Evolutionary conservation across 2,888 invertebrate genomes (phyloP).

Genomic region (Sarcophaga subvicina): DNA sequence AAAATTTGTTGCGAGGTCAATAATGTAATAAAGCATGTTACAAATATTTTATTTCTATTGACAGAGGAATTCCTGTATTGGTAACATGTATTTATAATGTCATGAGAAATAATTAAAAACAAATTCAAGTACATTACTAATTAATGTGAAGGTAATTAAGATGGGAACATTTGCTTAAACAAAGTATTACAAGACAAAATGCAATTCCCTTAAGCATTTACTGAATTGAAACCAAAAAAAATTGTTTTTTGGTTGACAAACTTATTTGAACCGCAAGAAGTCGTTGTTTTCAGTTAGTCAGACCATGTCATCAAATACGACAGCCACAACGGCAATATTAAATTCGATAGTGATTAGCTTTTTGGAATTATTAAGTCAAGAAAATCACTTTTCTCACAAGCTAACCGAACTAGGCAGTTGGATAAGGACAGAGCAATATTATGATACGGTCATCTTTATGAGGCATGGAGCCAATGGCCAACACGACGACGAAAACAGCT

Average conservation of each 20-base stretch:
- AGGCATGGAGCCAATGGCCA: background rate
- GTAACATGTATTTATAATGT: no score
- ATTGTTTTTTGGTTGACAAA: background rate
- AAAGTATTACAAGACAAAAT: no score
- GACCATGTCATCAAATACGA: background rate
- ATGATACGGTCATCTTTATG: constrained; percentile 15
- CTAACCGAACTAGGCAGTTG: background rate
- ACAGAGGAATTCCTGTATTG: no score
- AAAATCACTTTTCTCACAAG: constrained; percentile 16
- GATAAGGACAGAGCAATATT: constrained; percentile 6
- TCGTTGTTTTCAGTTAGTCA: background rate
- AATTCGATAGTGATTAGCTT: constrained; percentile 25
- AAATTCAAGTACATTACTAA: no score
- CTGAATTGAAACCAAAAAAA: background rate
- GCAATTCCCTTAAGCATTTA: background rate
- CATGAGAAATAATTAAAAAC: no score
- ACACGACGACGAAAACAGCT: background rate
- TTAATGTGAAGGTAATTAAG: no score
- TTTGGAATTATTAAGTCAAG: constrained; percentile 17
- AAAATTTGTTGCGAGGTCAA: no score
- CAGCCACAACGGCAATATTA: background rate
- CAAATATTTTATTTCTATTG: no score
- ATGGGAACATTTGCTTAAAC: no score
- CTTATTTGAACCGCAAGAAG: background rate
- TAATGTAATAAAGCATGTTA: no score